Percentiles rank a stretch among this genome's conserved stretches.
These are phyloP conservation scores for Morpho helenor DNA, from an alignment of 2,888 invertebrate genomes.

Conservation along the genomic window DNA sequence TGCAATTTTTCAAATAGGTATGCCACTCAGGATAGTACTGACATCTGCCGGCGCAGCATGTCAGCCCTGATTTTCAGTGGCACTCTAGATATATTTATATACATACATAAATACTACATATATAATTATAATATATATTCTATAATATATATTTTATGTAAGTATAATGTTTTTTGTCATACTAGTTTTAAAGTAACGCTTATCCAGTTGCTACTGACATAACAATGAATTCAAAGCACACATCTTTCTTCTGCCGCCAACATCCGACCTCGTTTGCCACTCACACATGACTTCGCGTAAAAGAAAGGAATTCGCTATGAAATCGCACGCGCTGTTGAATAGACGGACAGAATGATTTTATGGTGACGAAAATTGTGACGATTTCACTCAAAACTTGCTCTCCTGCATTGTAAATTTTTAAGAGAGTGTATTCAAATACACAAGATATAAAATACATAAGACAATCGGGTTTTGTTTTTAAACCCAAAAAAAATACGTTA, in stretches of 20 bases:
- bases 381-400: conserved; percentile 28
- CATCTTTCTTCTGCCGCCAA: conserved; percentile 18
- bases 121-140: no score
- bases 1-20: no score
- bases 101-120: no score
- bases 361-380: conserved; percentile 28
- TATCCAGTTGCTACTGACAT: conserved; percentile 20
- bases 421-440: conserved; percentile 6
- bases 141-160: no score
- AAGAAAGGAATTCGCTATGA: conserved; percentile 36
- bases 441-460: not conserved
- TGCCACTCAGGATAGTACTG: no score
- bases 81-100: no score
- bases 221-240: conserved; percentile 21
- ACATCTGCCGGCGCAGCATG: no score
- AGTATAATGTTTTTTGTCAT: no score
- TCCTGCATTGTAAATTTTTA: conserved; percentile 1
- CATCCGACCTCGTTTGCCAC: conserved; percentile 26
- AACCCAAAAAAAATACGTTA: not conserved
- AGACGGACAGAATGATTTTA: conserved; percentile 20
- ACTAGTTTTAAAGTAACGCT: no score
- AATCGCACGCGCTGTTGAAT: conserved; percentile 29
- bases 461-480: conserved; percentile 2
- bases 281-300: conserved; percentile 24
- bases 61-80: no score